Evolutionary conservation across 2,113 vertebrate genomes (phyloP), one percentile per base, ranked within the genome.

Genomic region (Myanophis thanlyinensis): DNA sequence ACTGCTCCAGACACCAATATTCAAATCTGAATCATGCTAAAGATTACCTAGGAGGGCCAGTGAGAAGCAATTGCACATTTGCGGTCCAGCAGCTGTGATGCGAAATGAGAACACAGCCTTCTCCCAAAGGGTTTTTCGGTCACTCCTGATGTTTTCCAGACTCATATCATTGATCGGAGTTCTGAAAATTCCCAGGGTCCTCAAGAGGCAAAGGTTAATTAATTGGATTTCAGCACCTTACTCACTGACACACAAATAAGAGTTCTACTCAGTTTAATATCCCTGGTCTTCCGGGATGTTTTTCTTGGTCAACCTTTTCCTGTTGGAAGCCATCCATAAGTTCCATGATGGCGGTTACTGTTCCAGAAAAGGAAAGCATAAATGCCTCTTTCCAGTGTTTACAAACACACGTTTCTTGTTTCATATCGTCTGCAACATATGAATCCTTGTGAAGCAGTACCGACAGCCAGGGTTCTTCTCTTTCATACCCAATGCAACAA

Each of bases 401-500:
- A 86, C 44, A 85, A 91, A 86, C 3, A 11, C 15, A 48, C 3
- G 15, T 53, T 48, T 23, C 73, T 85, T 52, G 30, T 91, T 53
- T 51, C 13, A 35, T 30, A 91, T 85, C 53, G 44, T 54, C n/a
- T 27, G 51, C 51, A 11, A 80, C 1, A 2, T 2, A 40, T 23
- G 87, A 89, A 84, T 85, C 48, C 85, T 85, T 87, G 10, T 47
- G 23, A 46, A 47, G 44, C 11, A 40, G 47, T 23, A 25, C 9
- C 47, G 44, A 46, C 18, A 85, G 47, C 1, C 40, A 22, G 23
- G 6, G 40, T 11, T 54, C 51, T 40, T 23, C 18, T 35, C n/a
- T 85, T n/a, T 52, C 80, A 54, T 59, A 0, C 91, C 91, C 73
- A 47, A 0, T 0, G 86, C 0, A 59, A 5, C 30, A 18, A 13